Percentiles rank a stretch among this genome's conserved stretches.
Conservation (phyloP, 23 tunicate species). For the Phallusia fumigata region DNA sequence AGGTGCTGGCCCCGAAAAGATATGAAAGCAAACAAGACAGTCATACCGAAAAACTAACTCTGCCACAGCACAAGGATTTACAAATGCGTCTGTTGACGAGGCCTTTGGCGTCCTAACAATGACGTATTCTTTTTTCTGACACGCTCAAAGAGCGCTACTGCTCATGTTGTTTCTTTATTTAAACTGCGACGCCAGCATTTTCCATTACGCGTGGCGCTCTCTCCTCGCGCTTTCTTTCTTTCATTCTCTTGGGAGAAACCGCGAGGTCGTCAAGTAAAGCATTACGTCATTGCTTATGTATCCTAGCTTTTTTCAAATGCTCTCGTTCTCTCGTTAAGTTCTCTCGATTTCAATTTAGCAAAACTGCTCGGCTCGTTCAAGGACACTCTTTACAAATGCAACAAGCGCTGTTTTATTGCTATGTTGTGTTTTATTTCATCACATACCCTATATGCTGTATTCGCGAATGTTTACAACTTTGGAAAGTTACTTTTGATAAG, state of each 20-base stretch:
- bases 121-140: constrained; percentile 10
- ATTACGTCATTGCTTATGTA: constrained; percentile 14
- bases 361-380: not conserved
- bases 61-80: no score
- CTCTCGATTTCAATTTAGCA: not conserved
- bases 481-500: not conserved
- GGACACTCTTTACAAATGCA: not conserved
- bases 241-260: not conserved
- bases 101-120: not conserved
- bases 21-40: no score
- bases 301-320: not conserved
- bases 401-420: not conserved
- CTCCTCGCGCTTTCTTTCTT: not conserved
- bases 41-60: no score
- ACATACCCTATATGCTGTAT: no score
- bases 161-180: constrained; percentile 3
- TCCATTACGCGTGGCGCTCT: constrained; percentile 6
- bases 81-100: not conserved
- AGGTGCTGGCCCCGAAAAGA: no score
- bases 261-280: not conserved
- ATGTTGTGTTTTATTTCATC: not conserved
- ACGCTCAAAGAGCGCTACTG: not conserved
- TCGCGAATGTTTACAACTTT: not conserved
- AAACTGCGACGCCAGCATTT: not conserved
- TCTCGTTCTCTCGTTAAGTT: not conserved